Base-by-base conservation (phyloP, 2,888 invertebrate genomes). In the Chymomyza amoena region DNA sequence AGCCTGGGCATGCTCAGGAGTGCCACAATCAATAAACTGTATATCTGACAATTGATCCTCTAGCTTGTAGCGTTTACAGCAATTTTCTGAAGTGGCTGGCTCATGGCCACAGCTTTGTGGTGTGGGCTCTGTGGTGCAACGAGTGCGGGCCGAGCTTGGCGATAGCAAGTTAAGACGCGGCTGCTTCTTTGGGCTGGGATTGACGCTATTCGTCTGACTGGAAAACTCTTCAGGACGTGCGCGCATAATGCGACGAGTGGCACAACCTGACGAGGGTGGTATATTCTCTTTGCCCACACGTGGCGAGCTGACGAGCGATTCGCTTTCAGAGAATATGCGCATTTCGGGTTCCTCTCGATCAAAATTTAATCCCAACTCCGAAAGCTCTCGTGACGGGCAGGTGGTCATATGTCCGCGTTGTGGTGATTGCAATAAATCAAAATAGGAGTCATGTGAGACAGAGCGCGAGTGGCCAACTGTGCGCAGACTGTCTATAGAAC, bases 371-470 rank as follows among this genome's bases (percentile, higher is more conserved):
- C 96, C 94, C 91, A 97, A 95, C 89, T 96, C 96, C n/a, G 96
- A 96, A 64, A 97, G 92, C 91, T 97, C 97, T 32, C 90, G 91
- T 16, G 92, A 92, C 4, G 92, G 91, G 69, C 91, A 92, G 15
- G 92, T 90, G 64, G 91, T 91, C 75, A 89, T 75, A 61, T 89
- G 89, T 4, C 90, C 91, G 10, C 92, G 87, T 64, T 92, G 91
- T 32, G 92, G 91, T 15, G 92, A 93, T 72, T 92, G 92, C 66
- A 92, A 72, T 74, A 91, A 78, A 89, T 97, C 97, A 92, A 98
- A 98, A 92, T 98, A 98, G 0, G 97, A 98, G 91, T 98, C 98
- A 91, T 98, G 97, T 0, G 97, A 97, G 0, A 97, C 96, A 0
- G 97, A 97, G 61, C 95, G 89, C n/a, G 92, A 92, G 59, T 92